These are phyloP conservation scores for Glyptemys insculpta DNA, from an alignment of 2,797 vertebrate species.

Conservation along the genomic window DNA sequence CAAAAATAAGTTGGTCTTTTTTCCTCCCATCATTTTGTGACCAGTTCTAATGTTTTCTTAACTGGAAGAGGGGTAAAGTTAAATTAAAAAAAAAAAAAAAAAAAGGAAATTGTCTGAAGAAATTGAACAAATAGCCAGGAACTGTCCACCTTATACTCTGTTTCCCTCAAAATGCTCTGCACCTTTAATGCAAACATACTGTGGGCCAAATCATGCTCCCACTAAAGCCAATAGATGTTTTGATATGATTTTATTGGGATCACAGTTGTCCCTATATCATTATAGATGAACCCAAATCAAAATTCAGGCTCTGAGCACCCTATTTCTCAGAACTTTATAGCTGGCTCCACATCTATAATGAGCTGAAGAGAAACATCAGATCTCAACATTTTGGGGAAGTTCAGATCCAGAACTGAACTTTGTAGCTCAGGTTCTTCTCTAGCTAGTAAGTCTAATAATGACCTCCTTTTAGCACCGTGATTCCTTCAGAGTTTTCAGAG, in stretches of 20 bases:
- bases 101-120: background rate
- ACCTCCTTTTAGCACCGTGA: background rate
- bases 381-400: background rate
- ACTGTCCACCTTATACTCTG: background rate
- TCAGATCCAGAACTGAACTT: slow-evolving; percentile 9
- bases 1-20: background rate
- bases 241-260: background rate
- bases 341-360: background rate
- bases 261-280: background rate
- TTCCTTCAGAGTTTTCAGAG: slow-evolving; percentile 48
- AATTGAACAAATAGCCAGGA: background rate
- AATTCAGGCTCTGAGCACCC: background rate
- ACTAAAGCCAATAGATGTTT: background rate
- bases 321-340: background rate
- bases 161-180: background rate
- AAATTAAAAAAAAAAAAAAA: background rate
- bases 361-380: background rate
- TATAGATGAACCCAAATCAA: background rate
- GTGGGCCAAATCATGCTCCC: background rate
- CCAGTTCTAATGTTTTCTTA: background rate
- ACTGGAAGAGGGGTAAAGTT: background rate
- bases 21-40: background rate
- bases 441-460: slow-evolving; percentile 18
- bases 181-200: background rate
- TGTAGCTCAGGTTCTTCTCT: background rate